Base-by-base conservation (phyloP, 2,113 vertebrate genomes). In the Camelus bactrianus region DNA sequence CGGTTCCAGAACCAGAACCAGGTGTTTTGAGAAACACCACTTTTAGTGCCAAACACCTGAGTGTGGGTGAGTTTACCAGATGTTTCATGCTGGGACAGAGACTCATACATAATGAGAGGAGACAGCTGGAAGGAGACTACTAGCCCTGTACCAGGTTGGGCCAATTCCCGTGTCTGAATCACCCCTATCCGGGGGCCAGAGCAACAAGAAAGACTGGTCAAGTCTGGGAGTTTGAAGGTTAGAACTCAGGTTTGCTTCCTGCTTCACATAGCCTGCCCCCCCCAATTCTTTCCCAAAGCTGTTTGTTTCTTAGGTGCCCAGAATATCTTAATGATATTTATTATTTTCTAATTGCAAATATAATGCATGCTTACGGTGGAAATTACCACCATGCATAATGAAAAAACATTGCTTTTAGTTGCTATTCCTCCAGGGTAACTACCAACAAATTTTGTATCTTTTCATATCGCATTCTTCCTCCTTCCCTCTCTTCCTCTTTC, bases 311-410 rank as follows among this genome's bases (percentile, higher is more conserved):
- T 65, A 58, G 52, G 48, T n/a, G 15, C 24, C 35, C 35, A 69
- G 69, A 38, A 69, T 56, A 85, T 70, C 80, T 84, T 58, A 52
- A 62, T 3, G 8, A 75, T 67, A 46, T 76, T 91, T 64, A 46
- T 75, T 93, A 16, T 89, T 89, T 82, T 64, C 54, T 79, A 35
- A 65, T 87, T 93, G 20, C 26, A 95, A 95, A 81, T 48, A 38
- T 30, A 79, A 73, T 35, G 4, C 8, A 15, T 62, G 19, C 32
- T 93, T 91, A 85, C n/a, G 30, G 86, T 93, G 52, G 90, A 77
- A 92, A 82, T 50, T 42, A 62, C 16, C 24, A 80, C 52, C 50
- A 16, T 4, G 10, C 24, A 50, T 69, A 65, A 69, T 93, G 50
- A 20, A 65, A 38, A 42, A 91, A 67, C 5, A 58, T 17, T 60